A percentile compares a stretch with the other conserved stretches of the same genome.
These are phyloP conservation scores for Aurelia coerulea DNA, from an alignment of 30 jellyfish, hydroid and myxozoan species.

Conservation along the genomic window DNA sequence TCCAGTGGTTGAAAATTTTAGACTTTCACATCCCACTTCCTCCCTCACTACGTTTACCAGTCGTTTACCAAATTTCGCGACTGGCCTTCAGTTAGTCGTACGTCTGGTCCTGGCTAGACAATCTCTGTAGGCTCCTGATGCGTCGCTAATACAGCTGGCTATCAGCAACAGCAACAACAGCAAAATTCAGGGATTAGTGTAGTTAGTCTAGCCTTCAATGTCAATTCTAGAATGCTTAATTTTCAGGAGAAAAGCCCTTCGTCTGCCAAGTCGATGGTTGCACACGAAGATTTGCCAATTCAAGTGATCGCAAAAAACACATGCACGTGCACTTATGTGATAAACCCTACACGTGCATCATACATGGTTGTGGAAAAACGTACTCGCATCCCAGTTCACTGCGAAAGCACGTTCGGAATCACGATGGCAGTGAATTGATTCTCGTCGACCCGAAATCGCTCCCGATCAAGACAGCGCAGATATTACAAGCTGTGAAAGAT, in stretches of 20 bases:
- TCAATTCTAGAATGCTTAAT: no score
- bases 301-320: conserved; percentile 96
- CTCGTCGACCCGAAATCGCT: conserved; percentile 55
- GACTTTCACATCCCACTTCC: no score
- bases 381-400: conserved; percentile 83
- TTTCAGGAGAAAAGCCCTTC: conserved; percentile 93
- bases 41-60: no score
- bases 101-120: no score
- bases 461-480: conserved; percentile 54
- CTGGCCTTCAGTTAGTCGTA: no score
- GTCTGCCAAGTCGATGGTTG: conserved; percentile 93
- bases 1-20: no score
- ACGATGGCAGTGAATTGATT: conserved; percentile 75
- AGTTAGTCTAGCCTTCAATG: no score
- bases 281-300: conserved; percentile 94
- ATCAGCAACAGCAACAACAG: no score
- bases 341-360: conserved; percentile 87
- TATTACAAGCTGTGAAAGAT: conserved; percentile 30
- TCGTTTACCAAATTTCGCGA: no score
- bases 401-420: conserved; percentile 78
- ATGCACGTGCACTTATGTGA: conserved; percentile 96
- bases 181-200: no score
- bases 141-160: no score
- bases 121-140: no score
- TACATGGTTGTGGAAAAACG: conserved; percentile 77